phyloP scores from a whole-genome alignment of 2,113 vertebrate species.

The Podilymbus podiceps region DNA sequence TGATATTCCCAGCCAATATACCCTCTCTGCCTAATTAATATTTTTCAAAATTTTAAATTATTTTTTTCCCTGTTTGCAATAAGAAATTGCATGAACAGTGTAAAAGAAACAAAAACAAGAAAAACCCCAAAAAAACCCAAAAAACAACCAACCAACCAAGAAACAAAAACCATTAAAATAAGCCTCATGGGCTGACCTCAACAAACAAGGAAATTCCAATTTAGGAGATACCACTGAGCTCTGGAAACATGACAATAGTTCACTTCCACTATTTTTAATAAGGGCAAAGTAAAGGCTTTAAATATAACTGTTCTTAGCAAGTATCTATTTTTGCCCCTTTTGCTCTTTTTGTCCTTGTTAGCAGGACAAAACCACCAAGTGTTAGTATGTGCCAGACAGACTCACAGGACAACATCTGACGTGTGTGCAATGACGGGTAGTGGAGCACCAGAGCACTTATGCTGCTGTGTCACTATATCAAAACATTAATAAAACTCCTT shows the following conservation, averaged over 20 bases:
- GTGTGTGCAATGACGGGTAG: fast-evolving
- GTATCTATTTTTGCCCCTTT: not conserved
- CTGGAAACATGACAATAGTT: not conserved
- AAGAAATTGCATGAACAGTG: not conserved
- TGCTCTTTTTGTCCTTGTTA: not conserved
- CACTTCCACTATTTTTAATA: too few relatives aligned
- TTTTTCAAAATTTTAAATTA: not conserved
- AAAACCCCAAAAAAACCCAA: not conserved
- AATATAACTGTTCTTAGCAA: not conserved
- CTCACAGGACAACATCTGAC: not conserved
- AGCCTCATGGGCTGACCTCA: not conserved
- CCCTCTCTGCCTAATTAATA: not conserved
- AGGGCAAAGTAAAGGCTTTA: not conserved
- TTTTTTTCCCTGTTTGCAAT: not conserved
- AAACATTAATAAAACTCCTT: not conserved
- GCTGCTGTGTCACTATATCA: too few relatives aligned
- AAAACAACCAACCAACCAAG: too few relatives aligned
- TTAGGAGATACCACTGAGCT: not conserved
- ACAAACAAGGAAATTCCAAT: not conserved
- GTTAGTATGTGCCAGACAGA: not conserved
- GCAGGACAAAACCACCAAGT: not conserved
- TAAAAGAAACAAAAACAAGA: too few relatives aligned
- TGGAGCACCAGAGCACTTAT: fast-evolving
- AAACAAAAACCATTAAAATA: not conserved
- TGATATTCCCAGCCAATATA: not conserved